Evolutionary conservation across 2,113 vertebrate genomes (phyloP).

Genomic region (Zosterops borbonicus): DNA sequence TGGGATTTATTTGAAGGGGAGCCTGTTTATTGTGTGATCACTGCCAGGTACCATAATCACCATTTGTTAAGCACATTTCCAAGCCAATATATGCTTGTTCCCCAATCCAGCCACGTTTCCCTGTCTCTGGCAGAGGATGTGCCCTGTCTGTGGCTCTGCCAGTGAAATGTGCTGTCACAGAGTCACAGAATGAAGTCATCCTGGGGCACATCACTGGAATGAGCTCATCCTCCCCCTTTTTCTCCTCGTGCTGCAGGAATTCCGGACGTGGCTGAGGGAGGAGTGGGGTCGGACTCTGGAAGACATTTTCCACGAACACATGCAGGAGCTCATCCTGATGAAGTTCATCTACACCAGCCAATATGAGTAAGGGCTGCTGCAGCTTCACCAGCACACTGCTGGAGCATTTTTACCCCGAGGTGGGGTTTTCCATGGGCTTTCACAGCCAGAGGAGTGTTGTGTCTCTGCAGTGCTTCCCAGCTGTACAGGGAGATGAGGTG

Average conservation of each 20-base stretch:
- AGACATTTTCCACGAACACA: constrained; percentile 98
- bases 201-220: neutral
- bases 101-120: neutral
- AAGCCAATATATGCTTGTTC: neutral
- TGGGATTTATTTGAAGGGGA: neutral
- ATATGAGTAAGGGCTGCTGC: constrained; percentile 85
- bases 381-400: neutral
- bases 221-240: neutral
- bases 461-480: neutral
- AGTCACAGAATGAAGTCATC: accelerated
- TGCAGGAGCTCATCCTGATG: constrained; percentile 99
- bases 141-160: neutral
- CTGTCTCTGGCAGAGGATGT: neutral
- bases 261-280: constrained; percentile 95
- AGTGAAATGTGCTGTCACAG: neutral
- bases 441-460: neutral
- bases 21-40: neutral
- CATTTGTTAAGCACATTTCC: neutral
- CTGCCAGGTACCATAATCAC: neutral
- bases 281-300: constrained; percentile 97
- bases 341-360: constrained; percentile 99
- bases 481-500: neutral
- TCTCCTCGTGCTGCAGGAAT: constrained; percentile 80
- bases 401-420: neutral
- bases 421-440: neutral